These are phyloP conservation scores for Reticulitermes lucifugus DNA, from an alignment of 2,888 invertebrate species.

Conservation along the genomic window DNA sequence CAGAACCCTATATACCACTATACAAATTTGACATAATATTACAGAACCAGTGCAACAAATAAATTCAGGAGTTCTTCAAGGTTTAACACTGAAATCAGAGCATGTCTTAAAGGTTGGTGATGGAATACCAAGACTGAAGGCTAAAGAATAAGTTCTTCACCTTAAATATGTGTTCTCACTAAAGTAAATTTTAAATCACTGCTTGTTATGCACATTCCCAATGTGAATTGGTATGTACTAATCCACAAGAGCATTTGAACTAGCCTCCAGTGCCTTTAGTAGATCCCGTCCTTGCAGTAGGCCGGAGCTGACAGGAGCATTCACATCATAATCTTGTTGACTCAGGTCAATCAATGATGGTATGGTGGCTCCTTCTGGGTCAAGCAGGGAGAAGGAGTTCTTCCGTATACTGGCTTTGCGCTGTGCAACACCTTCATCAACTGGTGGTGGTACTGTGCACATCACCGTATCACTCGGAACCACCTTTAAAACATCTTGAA, in stretches of 20 bases:
- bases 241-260: conserved; percentile 11
- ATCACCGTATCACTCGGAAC: not conserved
- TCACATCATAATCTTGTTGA: conserved; percentile 68
- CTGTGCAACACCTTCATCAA: not conserved
- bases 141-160: no score
- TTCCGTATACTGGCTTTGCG: conserved; percentile 59
- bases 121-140: no score
- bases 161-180: no score
- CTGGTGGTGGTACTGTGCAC: not conserved
- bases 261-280: conserved; percentile 64
- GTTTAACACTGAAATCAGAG: no score
- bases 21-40: no score
- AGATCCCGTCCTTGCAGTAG: conserved; percentile 67
- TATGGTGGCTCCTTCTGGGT: conserved; percentile 62
- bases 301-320: conserved; percentile 64
- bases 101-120: no score
- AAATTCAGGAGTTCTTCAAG: no score
- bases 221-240: not conserved
- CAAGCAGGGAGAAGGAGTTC: conserved; percentile 62
- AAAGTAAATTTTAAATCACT: not conserved
- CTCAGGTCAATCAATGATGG: conserved; percentile 65
- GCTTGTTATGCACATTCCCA: not conserved
- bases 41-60: no score
- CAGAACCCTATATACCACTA: no score
- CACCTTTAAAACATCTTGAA: not conserved